Evolutionary conservation across 2,113 vertebrate species (phyloP).

Genomic region (Nymphicus hollandicus): DNA sequence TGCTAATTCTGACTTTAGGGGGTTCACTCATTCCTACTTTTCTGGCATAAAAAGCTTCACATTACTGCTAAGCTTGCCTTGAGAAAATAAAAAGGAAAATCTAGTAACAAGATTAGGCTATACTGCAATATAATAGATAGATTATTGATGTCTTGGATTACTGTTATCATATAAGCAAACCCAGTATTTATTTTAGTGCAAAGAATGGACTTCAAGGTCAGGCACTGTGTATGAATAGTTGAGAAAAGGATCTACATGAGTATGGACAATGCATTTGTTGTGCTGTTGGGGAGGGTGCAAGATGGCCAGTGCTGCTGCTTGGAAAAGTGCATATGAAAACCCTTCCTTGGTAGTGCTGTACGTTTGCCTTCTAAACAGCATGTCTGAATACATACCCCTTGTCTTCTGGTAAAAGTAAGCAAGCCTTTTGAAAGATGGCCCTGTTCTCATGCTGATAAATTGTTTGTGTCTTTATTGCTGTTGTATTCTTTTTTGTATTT

Average conservation of each 20-base stretch:
- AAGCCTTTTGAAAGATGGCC: background rate
- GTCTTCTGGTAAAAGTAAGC: background rate
- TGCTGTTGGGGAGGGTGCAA: background rate
- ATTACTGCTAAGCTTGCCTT: background rate
- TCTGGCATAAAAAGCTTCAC: background rate
- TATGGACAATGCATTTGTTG: rapidly evolving
- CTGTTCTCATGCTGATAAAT: background rate
- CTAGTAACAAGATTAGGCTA: background rate
- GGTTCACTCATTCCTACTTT: background rate
- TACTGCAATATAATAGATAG: background rate
- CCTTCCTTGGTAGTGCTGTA: background rate
- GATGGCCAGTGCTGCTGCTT: background rate
- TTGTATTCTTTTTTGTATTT: background rate
- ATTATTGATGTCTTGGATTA: background rate
- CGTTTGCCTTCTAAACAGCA: background rate
- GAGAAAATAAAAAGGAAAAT: background rate
- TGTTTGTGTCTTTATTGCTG: background rate
- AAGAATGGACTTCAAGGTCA: background rate
- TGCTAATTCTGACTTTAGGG: background rate
- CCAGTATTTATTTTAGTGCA: background rate
- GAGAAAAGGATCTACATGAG: background rate
- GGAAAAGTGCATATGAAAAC: background rate
- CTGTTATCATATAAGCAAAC: background rate
- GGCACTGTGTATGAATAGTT: background rate
- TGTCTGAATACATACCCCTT: rapidly evolving